Base-by-base conservation (phyloP, 2,888 invertebrate species). In the Scelioninae gen. 2 region DNA sequence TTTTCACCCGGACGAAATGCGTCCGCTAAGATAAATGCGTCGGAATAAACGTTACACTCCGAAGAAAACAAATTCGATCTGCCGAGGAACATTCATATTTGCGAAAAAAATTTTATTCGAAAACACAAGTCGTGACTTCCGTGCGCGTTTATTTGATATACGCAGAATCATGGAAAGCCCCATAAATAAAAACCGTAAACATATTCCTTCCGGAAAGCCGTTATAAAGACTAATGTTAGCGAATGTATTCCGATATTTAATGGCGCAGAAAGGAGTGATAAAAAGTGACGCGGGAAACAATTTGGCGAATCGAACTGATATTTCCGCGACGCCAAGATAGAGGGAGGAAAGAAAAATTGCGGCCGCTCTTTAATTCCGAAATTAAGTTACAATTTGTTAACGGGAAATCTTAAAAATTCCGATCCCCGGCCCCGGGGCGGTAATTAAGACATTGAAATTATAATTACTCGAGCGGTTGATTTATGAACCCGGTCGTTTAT, bases 381-480 rank as follows among this genome's bases (percentile, higher is more conserved):
- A 57, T 57, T 18, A 43, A 57, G 15, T 57, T 57, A 57, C 18
- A 31, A 43, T 57, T 57, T 43, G 43, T 43, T 43, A 31, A 43
- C 43, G 19, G 31, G n/a, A 31, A 41, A 35, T 9, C n/a, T 35
- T n/a, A 15, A 28, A 48, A 31, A 33, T 6, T 16, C 1, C 11
- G 6, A 28, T 16, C 4, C 18, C 10, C 15, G 7, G 16, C 31
- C 13, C 28, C 7, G 5, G 46, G 46, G 28, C 13, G 28, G 46
- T 48, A 53, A 39, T 39, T 53, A 53, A 37, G 28, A 53, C 39
- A 28, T 35, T 35, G 25, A 25, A 53, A 35, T 35, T 50, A 28
- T 35, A 50, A 50, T 50, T 50, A 50, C 33, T n/a, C 25, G 15
- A 2, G 10, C 28, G 33, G 33, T 50, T 50, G 50, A 50, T 50